Percentiles rank a stretch among this genome's conserved stretches.
Evolutionary conservation across 1,140 invertebrate genomes (phyloP).

Genomic region (Mizuhopecten yessoensis): DNA sequence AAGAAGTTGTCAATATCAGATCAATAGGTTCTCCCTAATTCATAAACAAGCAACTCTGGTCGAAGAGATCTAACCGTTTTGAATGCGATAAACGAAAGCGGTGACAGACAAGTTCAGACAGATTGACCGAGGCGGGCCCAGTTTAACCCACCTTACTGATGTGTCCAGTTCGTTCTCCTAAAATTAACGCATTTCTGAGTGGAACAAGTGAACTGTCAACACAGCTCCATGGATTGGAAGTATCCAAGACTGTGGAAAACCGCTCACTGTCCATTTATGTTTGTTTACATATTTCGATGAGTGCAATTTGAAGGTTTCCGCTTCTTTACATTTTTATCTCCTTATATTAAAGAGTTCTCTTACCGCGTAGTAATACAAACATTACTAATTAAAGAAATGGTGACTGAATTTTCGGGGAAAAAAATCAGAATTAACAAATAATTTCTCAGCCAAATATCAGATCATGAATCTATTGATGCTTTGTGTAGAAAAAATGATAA

Average conservation of each 20-base stretch:
- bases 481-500: too few species aligned
- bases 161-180: not conserved
- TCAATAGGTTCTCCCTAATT: too few species aligned
- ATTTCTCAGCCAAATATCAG: too few species aligned
- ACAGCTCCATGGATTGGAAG: not conserved
- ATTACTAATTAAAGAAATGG: not conserved
- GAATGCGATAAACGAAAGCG: not conserved
- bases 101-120: not conserved
- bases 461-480: too few species aligned
- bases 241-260: not conserved
- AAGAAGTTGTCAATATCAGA: too few species aligned
- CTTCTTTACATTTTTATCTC: not conserved
- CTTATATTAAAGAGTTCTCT: not conserved
- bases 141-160: not conserved
- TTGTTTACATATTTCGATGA: not conserved
- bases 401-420: not conserved
- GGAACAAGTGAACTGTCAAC: slow-evolving; percentile 31
- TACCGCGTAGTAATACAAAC: not conserved
- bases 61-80: too few species aligned
- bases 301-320: not conserved
- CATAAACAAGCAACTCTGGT: too few species aligned
- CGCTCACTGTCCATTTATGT: not conserved
- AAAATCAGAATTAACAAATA: too few species aligned
- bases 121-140: not conserved
- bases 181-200: not conserved